Evolutionary conservation across 2,888 invertebrate genomes (phyloP), one percentile per base, ranked within the genome.

Genomic region (Biston stratarius): DNA sequence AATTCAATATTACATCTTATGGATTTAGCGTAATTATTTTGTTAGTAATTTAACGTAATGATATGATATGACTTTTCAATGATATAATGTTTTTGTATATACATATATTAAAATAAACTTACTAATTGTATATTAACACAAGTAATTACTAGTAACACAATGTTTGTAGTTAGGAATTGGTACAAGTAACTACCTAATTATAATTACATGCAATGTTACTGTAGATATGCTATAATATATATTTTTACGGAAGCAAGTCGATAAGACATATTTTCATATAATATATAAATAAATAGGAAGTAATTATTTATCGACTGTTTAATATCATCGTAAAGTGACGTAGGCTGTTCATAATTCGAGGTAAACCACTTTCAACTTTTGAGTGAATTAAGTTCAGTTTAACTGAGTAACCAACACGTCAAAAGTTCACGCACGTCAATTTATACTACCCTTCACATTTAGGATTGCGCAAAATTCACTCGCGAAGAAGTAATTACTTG

Each of bases 311-410:
- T 33, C 38, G 38, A 36, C 55, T 40, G 49, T 52, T 63, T 51
- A 34, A 64, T 49, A 63, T 38, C 62, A 68, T 61, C 60, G 53
- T 33, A 14, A n/a, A 34, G 34, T 60, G 56, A 64, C 67, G 60
- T 64, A 60, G 34, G 1, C 11, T 0, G 47, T 38, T 57, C n/a
- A 36, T 24, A 56, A 40, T 40, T 49, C 53, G 51, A 70, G 70
- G 67, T 51, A 44, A 70, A 70, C 70, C 55, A 64, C 67, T 70
- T 70, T 67, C 70, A 42, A 57, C 47, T 70, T 61, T 59, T 60
- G 56, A 45, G 12, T 55, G 9, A 33, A 48, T 60, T 24, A 47
- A 55, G 6, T 53, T 59, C n/a, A 8, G 24, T 33, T 33, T n/a
- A 44, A 42, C 34, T 51, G 48, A 47, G 34, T 63, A 7, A 36